Base-by-base conservation (phyloP, 1,140 invertebrate species). In the Anthonomus grandis region DNA sequence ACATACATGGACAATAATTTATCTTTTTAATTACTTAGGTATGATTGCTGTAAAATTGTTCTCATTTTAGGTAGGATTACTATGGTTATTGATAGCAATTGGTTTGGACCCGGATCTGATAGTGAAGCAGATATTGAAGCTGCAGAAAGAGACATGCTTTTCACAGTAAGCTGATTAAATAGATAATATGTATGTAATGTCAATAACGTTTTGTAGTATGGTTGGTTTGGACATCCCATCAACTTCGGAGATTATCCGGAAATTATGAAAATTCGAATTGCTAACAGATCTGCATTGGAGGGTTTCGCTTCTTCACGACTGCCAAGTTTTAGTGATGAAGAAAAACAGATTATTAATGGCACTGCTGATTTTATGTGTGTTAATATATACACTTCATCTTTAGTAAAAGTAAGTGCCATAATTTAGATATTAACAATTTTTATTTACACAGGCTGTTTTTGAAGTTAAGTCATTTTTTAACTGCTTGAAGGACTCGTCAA, bases 151-250 rank as follows among this genome's bases (percentile, higher is more conserved):
- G 19, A 8, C 18, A 23, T 47, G 15, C 34, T 56, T 8, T 56
- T 48, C 23, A 56, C 53, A 25, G 53, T 56, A 55, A 17, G 19
- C 18, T 41, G 9, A 9, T 9, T 41, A 2, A 24, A 44, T 3
- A 41, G 38, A 15, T n/a, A 12, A 12, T 18, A 21, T 19, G 15
- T 15, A 45, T 9, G 9, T 21, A 45, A 18, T 21, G 4, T 21
- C 12, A 12, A 15, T 39, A 19, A 2, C 2, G 9, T 21, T 23
- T 75, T 76, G 41, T 68, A 80, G 77, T 78, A 79, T 53, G 81
- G 79, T 8, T 81, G 79, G 77, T 85, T 79, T 59, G 79, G 74
- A 1, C 75, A 85, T 72, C 83, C 85, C 6, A 81, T 87, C 44
- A 82, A 79, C 60, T 65, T 70, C 12, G 85, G 85, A 8, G 80